Conservation (phyloP, 2,797 vertebrate genomes). For the Octomys mimax region DNA sequence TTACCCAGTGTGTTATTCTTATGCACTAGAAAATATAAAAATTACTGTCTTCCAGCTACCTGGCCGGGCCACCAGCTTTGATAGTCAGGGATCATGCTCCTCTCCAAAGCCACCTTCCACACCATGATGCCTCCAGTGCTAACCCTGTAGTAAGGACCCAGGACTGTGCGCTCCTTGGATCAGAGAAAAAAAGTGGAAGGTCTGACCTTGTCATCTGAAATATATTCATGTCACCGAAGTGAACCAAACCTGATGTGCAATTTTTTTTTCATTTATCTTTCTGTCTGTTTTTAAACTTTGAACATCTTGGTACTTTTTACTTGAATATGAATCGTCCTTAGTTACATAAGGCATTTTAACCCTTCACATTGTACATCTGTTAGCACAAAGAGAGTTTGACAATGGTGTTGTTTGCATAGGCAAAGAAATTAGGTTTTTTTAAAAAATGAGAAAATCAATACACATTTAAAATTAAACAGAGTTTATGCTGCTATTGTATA, state of each 20-base stretch:
- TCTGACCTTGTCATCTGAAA: conserved; percentile 80
- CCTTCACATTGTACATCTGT: conserved; percentile 28
- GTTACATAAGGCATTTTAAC: conserved; percentile 73
- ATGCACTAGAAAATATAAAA: conserved; percentile 63
- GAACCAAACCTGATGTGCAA: conserved; percentile 74
- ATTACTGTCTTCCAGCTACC: conserved; percentile 93
- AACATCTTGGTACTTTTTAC: conserved; percentile 72
- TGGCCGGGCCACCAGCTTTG: conserved; percentile 97
- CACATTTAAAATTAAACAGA: conserved; percentile 67
- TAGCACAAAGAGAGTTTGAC: conserved; percentile 71
- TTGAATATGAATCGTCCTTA: conserved; percentile 72
- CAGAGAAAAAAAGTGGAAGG: conserved; percentile 64
- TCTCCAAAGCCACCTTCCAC: conserved; percentile 95
- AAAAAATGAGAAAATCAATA: neutral
- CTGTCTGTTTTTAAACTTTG: conserved; percentile 77
- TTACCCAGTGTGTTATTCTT: neutral
- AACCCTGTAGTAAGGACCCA: conserved; percentile 41
- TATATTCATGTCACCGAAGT: conserved; percentile 69
- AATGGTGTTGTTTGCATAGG: conserved; percentile 73
- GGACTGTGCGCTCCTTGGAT: conserved; percentile 54
- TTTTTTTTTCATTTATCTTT: conserved; percentile 61
- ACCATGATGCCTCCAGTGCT: conserved; percentile 85
- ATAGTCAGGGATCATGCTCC: conserved; percentile 98
- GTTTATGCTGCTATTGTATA: conserved; percentile 70
- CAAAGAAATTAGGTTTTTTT: conserved; percentile 62